Evolutionary conservation across 2,888 invertebrate species (phyloP), one percentile per base, ranked within the genome.

Genomic region (Meliscaeva auricollis): DNA sequence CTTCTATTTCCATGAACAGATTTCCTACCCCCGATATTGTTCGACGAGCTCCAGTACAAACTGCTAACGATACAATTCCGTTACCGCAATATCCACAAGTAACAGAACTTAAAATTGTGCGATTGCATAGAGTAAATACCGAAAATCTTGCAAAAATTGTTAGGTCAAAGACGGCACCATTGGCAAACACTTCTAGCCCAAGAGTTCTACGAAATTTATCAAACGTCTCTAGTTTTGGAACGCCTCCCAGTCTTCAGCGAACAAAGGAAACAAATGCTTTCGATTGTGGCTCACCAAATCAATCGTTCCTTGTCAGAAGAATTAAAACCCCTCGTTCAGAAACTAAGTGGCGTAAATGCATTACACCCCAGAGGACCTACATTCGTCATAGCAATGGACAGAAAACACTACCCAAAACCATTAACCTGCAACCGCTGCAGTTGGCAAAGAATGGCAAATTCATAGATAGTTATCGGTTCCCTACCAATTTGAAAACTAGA

Each of bases 291-390:
- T 22, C 17, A 35, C 82, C 82, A n/a, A 78, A 83, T 69, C 68
- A 68, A 9, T 68, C 82, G n/a, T 73, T 73, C 60, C 22, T 72
- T n/a, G 4, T 35, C n/a, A 35, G 17, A 9, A n/a, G 11, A 20
- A 46, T n/a, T 1, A 15, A n/a, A 32, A 32, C 52, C 1, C 60
- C 62, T 0, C 78, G 32, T n/a, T 78, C 87, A 3, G 68, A 56
- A 11, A 75, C 85, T 0, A 88, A 87, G 6, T 90, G 89, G 89
- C 87, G 88, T 13, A 89, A 89, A 82, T 88, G 88, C 38, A 41
- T 89, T 11, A 89, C 89, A 5, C 89, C 91, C 0, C 35, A 87
- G 17, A 89, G 89, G 8, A 91, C 91, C 0, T 91, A 91, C 38
- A 79, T 89, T 0, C 89, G 89, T 0, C 87, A 87, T 2, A 48